Base-by-base conservation (phyloP, 2,888 invertebrate species). In the Ormyrus pomaceus region DNA sequence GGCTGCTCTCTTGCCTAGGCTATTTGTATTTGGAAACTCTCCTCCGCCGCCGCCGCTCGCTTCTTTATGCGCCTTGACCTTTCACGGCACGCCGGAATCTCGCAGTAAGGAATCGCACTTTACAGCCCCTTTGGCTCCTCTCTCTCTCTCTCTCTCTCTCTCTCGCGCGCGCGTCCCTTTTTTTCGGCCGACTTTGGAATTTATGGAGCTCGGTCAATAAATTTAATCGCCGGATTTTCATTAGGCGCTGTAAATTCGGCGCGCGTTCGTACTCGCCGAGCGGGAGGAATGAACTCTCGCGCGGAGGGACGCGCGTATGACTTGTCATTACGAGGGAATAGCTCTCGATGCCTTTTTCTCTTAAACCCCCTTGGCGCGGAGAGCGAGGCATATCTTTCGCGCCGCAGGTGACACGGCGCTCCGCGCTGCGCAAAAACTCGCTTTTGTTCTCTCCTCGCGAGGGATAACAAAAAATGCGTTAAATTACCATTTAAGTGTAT, bases 81-180 rank as follows among this genome's bases (percentile, higher is more conserved):
- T 82, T 82, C 81, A 58, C 62, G 78, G 80, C 82, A 84, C 82
- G 81, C 77, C 81, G 62, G 81, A 73, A 73, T 82, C 76, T 82
- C 77, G 82, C 82, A 83, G 83, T 85, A 84, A 84, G 83, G 82
- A 81, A 82, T 84, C 79, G 75, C 83, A 83, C 82, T 85, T 85
- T 85, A 85, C 83, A 84, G 82, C 83, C 77, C 83, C 58, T 19
- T 50, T 55, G 46, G 19, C 74, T 77, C 69, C 81, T 78, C 74
- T 74, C 64, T 80, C 79, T 81, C 76, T 69, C 34, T 34, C 34
- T 64, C 64, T 64, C 64, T 34, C 34, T 58, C 46, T 50, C 55
- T 6, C 46, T 59, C n/a, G 55, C 56, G 45, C 9, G 11, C 56
- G 6, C 6, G 10, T 10, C 1, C 9, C 7, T 56, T 51, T 51